Percentiles rank a stretch among this genome's conserved stretches.
These are phyloP conservation scores for Eupithecia inturbata DNA, from an alignment of 2,888 invertebrate species.

Conservation along the genomic window DNA sequence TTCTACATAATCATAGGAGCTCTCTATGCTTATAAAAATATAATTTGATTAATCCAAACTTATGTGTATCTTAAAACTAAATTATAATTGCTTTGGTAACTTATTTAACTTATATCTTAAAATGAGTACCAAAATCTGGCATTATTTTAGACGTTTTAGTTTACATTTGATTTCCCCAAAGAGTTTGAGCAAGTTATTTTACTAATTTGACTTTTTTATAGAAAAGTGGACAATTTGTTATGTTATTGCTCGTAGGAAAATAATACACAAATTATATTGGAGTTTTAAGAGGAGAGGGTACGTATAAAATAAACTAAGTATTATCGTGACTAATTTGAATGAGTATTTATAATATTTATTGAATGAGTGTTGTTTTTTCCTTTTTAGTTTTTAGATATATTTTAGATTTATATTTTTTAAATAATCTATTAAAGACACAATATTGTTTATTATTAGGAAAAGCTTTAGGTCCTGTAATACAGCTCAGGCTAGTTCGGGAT, in stretches of 20 bases:
- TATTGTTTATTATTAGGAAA: too few species aligned
- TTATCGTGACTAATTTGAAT: not conserved
- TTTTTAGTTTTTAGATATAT: too few species aligned
- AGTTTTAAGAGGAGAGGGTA: too few species aligned
- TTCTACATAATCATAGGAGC: slow-evolving; percentile 48
- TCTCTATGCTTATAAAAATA: slow-evolving; percentile 68
- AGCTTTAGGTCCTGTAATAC: too few species aligned
- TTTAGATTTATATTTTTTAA: too few species aligned
- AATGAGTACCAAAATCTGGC: slow-evolving; percentile 46
- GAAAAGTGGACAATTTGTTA: not conserved
- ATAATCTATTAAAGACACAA: too few species aligned
- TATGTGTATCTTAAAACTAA: slow-evolving; percentile 57
- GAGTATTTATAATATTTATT: slow-evolving; percentile 4
- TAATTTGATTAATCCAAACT: slow-evolving; percentile 53
- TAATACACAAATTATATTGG: not conserved
- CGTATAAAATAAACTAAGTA: not conserved
- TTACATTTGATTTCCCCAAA: slow-evolving; percentile 13
- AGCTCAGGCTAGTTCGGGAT: too few species aligned
- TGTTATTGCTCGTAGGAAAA: not conserved
- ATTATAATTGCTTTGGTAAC: slow-evolving; percentile 81
- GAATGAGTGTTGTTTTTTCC: too few species aligned
- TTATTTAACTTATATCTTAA: slow-evolving; percentile 67
- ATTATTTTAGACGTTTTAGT: not conserved
- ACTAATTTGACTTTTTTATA: not conserved
- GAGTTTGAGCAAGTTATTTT: slow-evolving; percentile 33